Evolutionary conservation across 2,797 vertebrate genomes (phyloP).

Genomic region (Coluber constrictor): DNA sequence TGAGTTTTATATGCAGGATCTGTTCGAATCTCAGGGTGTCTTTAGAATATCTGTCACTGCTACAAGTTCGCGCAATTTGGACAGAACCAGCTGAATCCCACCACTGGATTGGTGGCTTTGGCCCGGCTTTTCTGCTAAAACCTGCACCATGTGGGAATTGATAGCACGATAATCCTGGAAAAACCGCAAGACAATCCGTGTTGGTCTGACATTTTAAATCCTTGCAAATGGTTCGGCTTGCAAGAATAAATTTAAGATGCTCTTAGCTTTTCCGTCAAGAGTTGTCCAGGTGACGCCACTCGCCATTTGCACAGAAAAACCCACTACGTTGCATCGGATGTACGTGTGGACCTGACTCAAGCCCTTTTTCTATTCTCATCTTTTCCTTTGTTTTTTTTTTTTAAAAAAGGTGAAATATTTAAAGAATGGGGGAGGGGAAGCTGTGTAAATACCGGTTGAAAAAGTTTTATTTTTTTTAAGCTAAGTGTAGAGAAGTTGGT

Average conservation of each 20-base stretch:
- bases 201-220: neutral
- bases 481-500: neutral
- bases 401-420: slow-evolving; percentile 5
- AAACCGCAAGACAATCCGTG: neutral
- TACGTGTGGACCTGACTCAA: neutral
- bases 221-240: neutral
- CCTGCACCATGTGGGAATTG: neutral
- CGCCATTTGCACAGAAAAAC: neutral
- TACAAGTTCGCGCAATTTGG: too few species aligned
- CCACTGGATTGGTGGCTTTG: too few species aligned
- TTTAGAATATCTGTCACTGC: too few species aligned
- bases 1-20: neutral
- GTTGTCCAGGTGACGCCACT: neutral
- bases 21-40: too few species aligned
- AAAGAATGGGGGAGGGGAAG: neutral
- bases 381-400: neutral
- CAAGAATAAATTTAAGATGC: neutral
- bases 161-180: neutral
- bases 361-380: neutral
- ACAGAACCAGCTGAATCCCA: too few species aligned
- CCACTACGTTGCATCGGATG: neutral
- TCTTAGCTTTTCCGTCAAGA: neutral
- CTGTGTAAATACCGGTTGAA: slow-evolving; percentile 19
- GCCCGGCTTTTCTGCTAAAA: neutral
- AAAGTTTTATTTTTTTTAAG: slow-evolving; percentile 18